Evolutionary conservation across 2,113 vertebrate species (phyloP), one percentile per base, ranked within the genome.

Genomic region (Ailurus styani): DNA sequence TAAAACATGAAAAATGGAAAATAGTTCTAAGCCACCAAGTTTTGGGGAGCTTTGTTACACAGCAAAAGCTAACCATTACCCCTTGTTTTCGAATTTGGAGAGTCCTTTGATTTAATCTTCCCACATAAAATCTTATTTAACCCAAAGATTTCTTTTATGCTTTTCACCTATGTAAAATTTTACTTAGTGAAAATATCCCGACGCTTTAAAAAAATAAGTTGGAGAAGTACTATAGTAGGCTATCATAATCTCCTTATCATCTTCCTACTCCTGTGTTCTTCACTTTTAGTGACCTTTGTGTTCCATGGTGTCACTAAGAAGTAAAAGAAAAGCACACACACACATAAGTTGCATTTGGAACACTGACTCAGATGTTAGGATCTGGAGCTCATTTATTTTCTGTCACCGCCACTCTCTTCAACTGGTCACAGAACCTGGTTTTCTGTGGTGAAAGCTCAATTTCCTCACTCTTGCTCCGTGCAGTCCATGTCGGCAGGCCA

Each of bases 331-430:
- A 0, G 6, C 50, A 10, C 15, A 72, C 21, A 87, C 54, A 25
- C 14, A 20, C 8, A n/a, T n/a, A 84, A 64, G 64, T 23, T 70
- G 37, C 42, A 62, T 81, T 81, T 66, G 60, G 75, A 91, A 84
- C n/a, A 81, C 62, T 85, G 34, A 91, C 23, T 79, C 60, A 62
- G 88, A 87, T 27, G 52, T 31, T 31, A 85, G 91, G 72, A 79
- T 83, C 42, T 52, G 55, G 73, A 95, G 73, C 62, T 95, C 72
- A 75, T 47, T 87, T 77, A 77, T 55, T 96, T 82, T 84, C 88
- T 88, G 82, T 29, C 66, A 91, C 90, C 37, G 72, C 73, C 75
- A 82, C 60, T 47, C 54, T 64, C 55, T 90, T 90, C n/a, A 77
- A 7, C 68, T 20, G 42, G 54, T 42, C 85, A 64, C 5, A 90